These are phyloP conservation scores for Epiblema foenella DNA, from an alignment of 2,888 invertebrate species.

Conservation along the genomic window DNA sequence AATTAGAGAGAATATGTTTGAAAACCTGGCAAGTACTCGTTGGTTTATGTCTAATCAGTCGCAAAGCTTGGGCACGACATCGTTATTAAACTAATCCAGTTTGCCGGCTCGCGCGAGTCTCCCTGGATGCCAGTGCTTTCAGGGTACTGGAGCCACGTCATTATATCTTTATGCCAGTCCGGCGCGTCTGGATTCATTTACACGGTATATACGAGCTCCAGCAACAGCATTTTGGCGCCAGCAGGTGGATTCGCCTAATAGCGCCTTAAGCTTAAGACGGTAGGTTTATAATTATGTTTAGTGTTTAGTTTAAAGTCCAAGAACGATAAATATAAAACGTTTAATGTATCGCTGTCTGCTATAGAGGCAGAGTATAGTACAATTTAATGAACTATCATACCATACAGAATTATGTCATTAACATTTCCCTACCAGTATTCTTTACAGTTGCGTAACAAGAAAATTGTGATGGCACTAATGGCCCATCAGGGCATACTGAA, in stretches of 20 bases:
- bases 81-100: no score
- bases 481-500: constrained; percentile 16
- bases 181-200: no score
- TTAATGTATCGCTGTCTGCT: background rate
- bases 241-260: no score
- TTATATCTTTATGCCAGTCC: no score
- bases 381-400: background rate
- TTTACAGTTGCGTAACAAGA: constrained; percentile 10
- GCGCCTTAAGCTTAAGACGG: no score
- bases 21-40: background rate
- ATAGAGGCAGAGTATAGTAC: background rate
- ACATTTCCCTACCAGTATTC: background rate
- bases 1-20: background rate
- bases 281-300: background rate
- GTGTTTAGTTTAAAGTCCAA: background rate
- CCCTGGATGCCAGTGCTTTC: no score
- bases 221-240: no score
- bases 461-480: constrained; percentile 3
- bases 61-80: no score
- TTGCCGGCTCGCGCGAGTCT: no score
- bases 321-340: background rate
- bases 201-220: no score
- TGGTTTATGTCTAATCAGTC: no score
- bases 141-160: no score
- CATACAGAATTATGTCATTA: background rate